Evolutionary conservation across 2,797 vertebrate genomes (phyloP).

Genomic region (Gymnothorax javanicus): DNA sequence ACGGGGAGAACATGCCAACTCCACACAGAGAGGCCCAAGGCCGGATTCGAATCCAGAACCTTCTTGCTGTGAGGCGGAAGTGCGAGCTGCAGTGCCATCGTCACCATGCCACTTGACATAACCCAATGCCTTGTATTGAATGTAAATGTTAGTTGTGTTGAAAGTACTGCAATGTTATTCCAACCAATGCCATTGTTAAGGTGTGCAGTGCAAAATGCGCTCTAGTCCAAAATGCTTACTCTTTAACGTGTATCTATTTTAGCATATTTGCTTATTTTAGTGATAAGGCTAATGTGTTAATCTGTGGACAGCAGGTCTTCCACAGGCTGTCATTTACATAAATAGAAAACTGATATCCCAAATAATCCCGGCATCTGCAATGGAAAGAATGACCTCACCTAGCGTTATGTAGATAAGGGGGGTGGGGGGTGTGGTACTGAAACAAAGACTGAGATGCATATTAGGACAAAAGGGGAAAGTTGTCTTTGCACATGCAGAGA

Average conservation of each 20-base stretch:
- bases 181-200: not conserved
- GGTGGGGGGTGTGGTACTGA: not conserved
- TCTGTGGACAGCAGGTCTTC: constrained; percentile 54
- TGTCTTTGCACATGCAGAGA: constrained; percentile 22
- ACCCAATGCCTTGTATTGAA: not conserved
- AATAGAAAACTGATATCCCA: constrained; percentile 61
- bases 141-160: not conserved
- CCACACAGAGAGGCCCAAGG: too few species aligned
- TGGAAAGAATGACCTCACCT: constrained; percentile 55
- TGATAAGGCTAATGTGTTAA: constrained; percentile 65
- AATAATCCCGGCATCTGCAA: constrained; percentile 56
- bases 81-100: too few species aligned
- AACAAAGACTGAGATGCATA: not conserved
- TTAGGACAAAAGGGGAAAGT: not conserved
- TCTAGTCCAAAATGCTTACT: constrained; percentile 39
- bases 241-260: constrained; percentile 46
- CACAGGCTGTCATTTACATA: constrained; percentile 59
- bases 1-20: too few species aligned
- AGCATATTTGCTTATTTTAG: constrained; percentile 38
- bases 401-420: constrained; percentile 24
- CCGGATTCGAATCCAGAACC: too few species aligned
- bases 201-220: not conserved
- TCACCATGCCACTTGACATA: too few species aligned
- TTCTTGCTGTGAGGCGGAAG: too few species aligned
- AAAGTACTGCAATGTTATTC: not conserved